Evolutionary conservation across 2,113 vertebrate species (phyloP).

Genomic region (Bujurquina vittata): DNA sequence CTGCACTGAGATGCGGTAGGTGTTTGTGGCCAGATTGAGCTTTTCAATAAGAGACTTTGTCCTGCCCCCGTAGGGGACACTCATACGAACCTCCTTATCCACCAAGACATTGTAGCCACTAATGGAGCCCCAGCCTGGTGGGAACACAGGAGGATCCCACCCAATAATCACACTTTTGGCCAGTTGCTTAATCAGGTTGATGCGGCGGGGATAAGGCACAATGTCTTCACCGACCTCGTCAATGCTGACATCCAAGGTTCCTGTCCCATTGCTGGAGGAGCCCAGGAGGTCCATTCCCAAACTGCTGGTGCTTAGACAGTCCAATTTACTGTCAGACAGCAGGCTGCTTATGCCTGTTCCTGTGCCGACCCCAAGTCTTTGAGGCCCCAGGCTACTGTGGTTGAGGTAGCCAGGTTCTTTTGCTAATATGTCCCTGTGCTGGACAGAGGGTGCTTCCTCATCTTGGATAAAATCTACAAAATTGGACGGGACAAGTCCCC

Average conservation of each 20-base stretch:
- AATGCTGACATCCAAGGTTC: conserved; percentile 87
- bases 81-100: conserved; percentile 91
- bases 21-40: conserved; percentile 87
- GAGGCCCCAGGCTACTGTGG: conserved; percentile 77
- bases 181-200: conserved; percentile 97
- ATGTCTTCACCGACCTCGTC: conserved; percentile 95
- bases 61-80: conserved; percentile 87
- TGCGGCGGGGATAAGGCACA: conserved; percentile 97
- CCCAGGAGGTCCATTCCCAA: conserved; percentile 82
- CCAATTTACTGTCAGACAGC: conserved; percentile 77
- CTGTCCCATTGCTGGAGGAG: conserved; percentile 83
- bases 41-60: conserved; percentile 96
- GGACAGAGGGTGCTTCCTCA: conserved; percentile 77
- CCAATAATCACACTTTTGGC: conserved; percentile 98
- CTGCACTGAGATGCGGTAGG: conserved; percentile 93
- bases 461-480: conserved; percentile 97
- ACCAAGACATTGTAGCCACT: conserved; percentile 94
- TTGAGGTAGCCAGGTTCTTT: conserved; percentile 89
- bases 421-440: conserved; percentile 73
- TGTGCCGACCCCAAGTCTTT: conserved; percentile 62
- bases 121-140: conserved; percentile 90
- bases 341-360: conserved; percentile 73
- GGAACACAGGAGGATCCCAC: conserved; percentile 94
- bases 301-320: conserved; percentile 74
- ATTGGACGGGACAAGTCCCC: conserved; percentile 96